Percentiles rank a stretch among this genome's conserved stretches.
Conservation (phyloP, 2,888 invertebrate species). For the Acanthosoma haemorrhoidale region DNA sequence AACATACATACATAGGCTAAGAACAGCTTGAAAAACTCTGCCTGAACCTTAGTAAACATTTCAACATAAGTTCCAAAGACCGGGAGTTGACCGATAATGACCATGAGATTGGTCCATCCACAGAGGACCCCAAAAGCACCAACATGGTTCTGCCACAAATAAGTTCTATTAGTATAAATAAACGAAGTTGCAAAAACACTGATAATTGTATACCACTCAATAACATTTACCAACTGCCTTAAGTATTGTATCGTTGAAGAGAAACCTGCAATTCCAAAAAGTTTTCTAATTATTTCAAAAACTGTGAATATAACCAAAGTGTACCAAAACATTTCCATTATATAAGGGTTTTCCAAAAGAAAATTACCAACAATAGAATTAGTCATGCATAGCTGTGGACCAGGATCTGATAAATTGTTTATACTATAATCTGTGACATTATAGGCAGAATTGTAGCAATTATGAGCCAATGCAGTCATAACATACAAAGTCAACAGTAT, state of each 20-base stretch:
- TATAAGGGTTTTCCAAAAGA: slow-evolving; percentile 65
- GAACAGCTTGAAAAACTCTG: slow-evolving; percentile 79
- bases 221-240: slow-evolving; percentile 75
- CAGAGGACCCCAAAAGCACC: slow-evolving; percentile 80
- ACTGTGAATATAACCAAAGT: slow-evolving; percentile 70
- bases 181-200: slow-evolving; percentile 80
- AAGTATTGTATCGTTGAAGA: slow-evolving; percentile 75
- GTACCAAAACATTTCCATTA: slow-evolving; percentile 61
- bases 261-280: slow-evolving; percentile 76
- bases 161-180: slow-evolving; percentile 68
- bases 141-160: slow-evolving; percentile 80
- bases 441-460: slow-evolving; percentile 75
- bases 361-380: slow-evolving; percentile 72
- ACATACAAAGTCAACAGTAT: slow-evolving; percentile 75
- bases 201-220: slow-evolving; percentile 80
- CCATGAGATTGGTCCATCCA: slow-evolving; percentile 85
- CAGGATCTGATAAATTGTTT: slow-evolving; percentile 12
- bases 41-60: slow-evolving; percentile 83
- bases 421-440: slow-evolving; percentile 25
- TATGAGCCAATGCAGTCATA: slow-evolving; percentile 73
- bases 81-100: slow-evolving; percentile 83
- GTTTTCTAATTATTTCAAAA: slow-evolving; percentile 72
- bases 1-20: slow-evolving; percentile 78
- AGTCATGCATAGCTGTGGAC: slow-evolving; percentile 59
- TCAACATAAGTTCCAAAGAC: slow-evolving; percentile 85